These are phyloP conservation scores for Pachyuromys duprasi DNA, from an alignment of 2,797 vertebrate genomes.

Conservation along the genomic window DNA sequence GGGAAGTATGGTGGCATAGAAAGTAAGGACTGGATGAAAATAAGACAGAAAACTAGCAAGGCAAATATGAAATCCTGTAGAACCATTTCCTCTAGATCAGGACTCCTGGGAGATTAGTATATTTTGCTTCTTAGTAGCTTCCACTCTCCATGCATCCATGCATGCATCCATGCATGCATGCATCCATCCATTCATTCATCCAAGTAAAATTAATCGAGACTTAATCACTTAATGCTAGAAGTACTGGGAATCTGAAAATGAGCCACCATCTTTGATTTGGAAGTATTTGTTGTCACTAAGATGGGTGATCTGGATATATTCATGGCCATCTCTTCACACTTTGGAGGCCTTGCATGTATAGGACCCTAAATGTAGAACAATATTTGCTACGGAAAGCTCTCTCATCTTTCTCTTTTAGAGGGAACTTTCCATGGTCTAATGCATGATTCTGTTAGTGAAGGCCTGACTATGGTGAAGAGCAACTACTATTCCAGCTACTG, in stretches of 20 bases:
- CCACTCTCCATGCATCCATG: not conserved
- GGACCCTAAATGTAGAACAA: not conserved
- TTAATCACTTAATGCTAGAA: not conserved
- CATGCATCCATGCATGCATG: not conserved
- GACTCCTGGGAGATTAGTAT: not conserved
- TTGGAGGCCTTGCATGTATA: not conserved
- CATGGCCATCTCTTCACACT: not conserved
- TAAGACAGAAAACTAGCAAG: not conserved
- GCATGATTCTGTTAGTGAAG: not conserved
- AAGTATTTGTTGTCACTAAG: not conserved
- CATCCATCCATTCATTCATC: not conserved
- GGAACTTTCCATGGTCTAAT: not conserved
- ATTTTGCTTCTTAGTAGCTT: not conserved
- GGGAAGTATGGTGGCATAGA: not conserved
- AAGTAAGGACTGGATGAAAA: not conserved
- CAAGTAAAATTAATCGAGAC: not conserved
- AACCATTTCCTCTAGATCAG: not conserved
- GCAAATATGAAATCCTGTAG: not conserved
- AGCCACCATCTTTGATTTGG: not conserved
- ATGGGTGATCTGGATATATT: not conserved
- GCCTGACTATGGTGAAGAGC: not conserved
- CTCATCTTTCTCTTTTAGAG: not conserved
- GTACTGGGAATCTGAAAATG: not conserved
- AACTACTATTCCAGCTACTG: not conserved
- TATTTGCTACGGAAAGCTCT: not conserved